These are phyloP conservation scores for Myodes glareolus DNA, from an alignment of 2,113 vertebrate genomes.

Conservation along the genomic window DNA sequence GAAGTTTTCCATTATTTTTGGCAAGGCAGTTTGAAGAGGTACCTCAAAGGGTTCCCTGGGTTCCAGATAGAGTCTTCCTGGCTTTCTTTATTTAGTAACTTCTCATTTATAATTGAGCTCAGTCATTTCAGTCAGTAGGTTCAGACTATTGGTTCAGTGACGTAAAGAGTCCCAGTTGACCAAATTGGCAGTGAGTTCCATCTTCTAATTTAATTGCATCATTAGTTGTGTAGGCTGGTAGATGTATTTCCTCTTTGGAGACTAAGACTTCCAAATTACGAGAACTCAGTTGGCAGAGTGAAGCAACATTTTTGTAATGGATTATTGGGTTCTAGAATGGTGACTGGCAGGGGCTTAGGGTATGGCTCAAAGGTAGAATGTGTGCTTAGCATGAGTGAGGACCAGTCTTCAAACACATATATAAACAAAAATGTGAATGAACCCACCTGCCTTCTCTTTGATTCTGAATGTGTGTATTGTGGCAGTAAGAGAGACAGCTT, in stretches of 20 bases:
- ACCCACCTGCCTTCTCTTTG: not conserved
- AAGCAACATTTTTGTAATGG: not conserved
- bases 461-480: not conserved
- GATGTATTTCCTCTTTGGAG: not conserved
- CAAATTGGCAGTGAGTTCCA: not conserved
- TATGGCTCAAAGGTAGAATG: not conserved
- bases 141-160: not conserved
- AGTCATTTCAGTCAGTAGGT: not conserved
- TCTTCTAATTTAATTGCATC: conserved; percentile 21
- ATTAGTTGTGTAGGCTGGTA: not conserved
- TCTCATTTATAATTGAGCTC: not conserved
- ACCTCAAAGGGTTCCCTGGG: not conserved
- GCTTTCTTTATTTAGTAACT: not conserved
- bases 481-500: not conserved
- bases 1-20: conserved; percentile 28
- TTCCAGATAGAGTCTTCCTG: not conserved
- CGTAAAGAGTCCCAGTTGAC: not conserved
- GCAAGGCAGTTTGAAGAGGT: not conserved
- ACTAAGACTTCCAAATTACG: conserved; percentile 18
- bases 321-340: not conserved
- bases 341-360: not conserved
- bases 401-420: not conserved
- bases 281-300: conserved; percentile 25
- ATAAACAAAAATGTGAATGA: not conserved
- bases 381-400: not conserved